phyloP scores from a whole-genome alignment of 2,888 invertebrate species.

The Terebella lapidaria region DNA sequence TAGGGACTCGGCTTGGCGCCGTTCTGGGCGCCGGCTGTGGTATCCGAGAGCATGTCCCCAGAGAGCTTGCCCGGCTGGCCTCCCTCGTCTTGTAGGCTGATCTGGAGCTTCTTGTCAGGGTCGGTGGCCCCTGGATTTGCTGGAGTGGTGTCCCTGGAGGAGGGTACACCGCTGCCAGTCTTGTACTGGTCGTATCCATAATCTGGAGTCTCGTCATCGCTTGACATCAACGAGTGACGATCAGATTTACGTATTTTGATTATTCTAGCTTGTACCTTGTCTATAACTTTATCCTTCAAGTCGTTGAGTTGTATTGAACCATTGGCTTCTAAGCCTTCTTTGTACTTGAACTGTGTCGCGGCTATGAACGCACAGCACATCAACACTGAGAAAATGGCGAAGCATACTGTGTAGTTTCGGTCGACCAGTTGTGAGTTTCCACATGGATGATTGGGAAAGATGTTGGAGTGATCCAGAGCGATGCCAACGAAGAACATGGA shows the following conservation, averaged over 20 bases:
- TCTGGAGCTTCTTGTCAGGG: conserved; percentile 15
- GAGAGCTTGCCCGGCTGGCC: not conserved
- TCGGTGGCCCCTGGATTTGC: not conserved
- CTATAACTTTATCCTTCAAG: conserved; percentile 37
- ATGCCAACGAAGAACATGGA: conserved; percentile 93
- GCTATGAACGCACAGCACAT: conserved; percentile 92
- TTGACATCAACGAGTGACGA: not conserved
- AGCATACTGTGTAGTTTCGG: conserved; percentile 97
- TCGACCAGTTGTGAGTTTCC: conserved; percentile 76
- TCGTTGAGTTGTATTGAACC: conserved; percentile 34
- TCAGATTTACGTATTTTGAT: not conserved
- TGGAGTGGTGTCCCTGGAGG: not conserved
- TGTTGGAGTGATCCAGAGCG: conserved; percentile 85
- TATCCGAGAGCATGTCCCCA: conserved; percentile 11
- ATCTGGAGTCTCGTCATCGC: not conserved
- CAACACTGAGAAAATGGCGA: conserved; percentile 92
- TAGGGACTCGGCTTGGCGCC: conserved; percentile 16
- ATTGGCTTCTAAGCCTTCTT: conserved; percentile 18
- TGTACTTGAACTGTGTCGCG: conserved; percentile 76
- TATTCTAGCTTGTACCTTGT: conserved; percentile 26
- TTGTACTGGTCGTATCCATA: not conserved
- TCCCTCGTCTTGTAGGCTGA: conserved; percentile 14
- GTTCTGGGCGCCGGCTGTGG: not conserved
- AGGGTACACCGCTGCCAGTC: not conserved
- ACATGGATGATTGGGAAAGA: conserved; percentile 90